Base-by-base conservation (phyloP, 2,113 vertebrate species). In the Anolis sagrei region DNA sequence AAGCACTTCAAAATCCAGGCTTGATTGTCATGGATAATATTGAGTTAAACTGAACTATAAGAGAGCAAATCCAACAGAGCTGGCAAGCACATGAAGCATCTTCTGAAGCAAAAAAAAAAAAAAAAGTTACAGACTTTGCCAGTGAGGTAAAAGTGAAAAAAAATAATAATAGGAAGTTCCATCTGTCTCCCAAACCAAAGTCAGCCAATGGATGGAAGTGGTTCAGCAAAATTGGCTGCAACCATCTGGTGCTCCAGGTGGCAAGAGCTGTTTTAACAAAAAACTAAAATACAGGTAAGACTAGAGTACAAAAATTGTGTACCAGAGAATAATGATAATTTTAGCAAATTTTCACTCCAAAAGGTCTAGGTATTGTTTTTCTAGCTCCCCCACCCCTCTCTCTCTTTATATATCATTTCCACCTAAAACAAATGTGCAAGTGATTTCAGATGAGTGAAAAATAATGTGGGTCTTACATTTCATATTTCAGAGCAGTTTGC, bases 161-260 rank as follows among this genome's bases (percentile, higher is more conserved):
- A 16, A 48, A 86, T 89, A 90, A 51, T 90, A 58, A 92, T 25
- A 72, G 79, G 81, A 90, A 0, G 0, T 84, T 86, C 93, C 94
- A 95, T 95, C 94, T 94, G 94, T 94, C 87, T 84, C 76, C 87
- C 86, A 89, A 58, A 92, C 78, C 89, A 86, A 93, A 93, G 85
- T 92, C 89, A 91, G 93, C 91, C 93, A 94, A 91, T 70, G 88
- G 86, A 93, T 90, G 79, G 93, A 94, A 93, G 0, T 0, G 78
- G 86, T 93, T 92, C 92, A 94, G 86, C 89, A 85, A 92, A 76
- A 90, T 88, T 92, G 88, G 90, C 74, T 91, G 87, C 86, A 90
- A 83, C 94, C 94, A 95, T 95, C 93, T 95, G 94, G 91, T 92
- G 79, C 73, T 91, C 91, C 93, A 94, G 92, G 93, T 90, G 93